phyloP scores from a whole-genome alignment of 2,888 invertebrate genomes.

The Bhutanitis thaidina region DNA sequence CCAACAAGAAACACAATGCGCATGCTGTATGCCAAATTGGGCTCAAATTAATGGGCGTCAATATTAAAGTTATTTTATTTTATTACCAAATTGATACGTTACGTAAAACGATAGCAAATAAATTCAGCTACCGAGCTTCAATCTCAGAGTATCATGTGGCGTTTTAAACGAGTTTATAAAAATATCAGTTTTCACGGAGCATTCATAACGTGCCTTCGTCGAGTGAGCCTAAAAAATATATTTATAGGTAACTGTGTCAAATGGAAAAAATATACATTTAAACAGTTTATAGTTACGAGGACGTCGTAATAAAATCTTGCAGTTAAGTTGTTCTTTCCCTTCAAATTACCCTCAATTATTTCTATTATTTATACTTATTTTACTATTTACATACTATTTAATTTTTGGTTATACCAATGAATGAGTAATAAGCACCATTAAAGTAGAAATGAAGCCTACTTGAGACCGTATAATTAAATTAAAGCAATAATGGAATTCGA shows the following conservation, averaged over 20 bases:
- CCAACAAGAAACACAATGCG: neutral
- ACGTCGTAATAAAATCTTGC: too few relatives aligned
- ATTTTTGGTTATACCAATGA: too few relatives aligned
- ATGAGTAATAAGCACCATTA: too few relatives aligned
- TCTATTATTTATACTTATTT: too few relatives aligned
- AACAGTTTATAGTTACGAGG: too few relatives aligned
- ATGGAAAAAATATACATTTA: neutral
- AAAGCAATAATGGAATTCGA: constrained; percentile 44
- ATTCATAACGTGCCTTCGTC: constrained; percentile 10
- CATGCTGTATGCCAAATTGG: neutral
- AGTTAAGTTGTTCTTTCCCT: too few relatives aligned
- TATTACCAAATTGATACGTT: constrained; percentile 32
- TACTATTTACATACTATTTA: too few relatives aligned
- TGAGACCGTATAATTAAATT: neutral
- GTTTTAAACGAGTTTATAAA: constrained; percentile 43
- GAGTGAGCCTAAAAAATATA: constrained; percentile 3
- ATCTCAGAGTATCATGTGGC: constrained; percentile 51
- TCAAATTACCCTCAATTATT: too few relatives aligned
- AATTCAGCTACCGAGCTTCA: constrained; percentile 49
- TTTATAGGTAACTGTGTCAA: neutral
- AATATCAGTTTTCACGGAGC: constrained; percentile 44
- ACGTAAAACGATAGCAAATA: constrained; percentile 30
- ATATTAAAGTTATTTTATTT: constrained; percentile 15
- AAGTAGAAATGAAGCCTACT: neutral
- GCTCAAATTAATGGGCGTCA: neutral